Conservation (phyloP, 2,113 vertebrate genomes). For the Podarcis raffonei region DNA sequence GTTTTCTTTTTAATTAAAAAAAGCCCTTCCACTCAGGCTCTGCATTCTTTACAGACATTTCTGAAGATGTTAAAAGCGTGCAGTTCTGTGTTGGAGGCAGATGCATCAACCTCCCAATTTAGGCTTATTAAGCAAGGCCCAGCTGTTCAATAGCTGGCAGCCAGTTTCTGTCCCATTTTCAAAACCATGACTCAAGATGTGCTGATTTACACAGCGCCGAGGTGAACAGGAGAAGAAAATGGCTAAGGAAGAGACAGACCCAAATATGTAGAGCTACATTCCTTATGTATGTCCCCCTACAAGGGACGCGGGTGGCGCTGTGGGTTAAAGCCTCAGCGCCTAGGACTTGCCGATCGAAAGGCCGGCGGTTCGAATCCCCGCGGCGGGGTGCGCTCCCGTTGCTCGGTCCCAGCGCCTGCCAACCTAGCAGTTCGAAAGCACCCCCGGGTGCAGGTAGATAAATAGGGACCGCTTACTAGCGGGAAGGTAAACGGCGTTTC, state of each 20-base stretch:
- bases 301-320: too few relatives aligned
- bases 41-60: conserved; percentile 6
- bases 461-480: too few relatives aligned
- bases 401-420: too few relatives aligned
- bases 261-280: neutral
- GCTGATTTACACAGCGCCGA: conserved; percentile 3
- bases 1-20: conserved; percentile 13
- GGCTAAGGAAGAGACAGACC: neutral
- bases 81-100: conserved; percentile 18
- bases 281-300: too few relatives aligned
- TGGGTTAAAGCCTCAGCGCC: too few relatives aligned
- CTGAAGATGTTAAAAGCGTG: neutral
- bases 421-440: too few relatives aligned
- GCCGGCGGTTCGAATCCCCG: too few relatives aligned
- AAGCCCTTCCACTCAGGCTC: conserved; percentile 12
- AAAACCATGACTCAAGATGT: neutral
- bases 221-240: neutral
- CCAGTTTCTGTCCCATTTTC: neutral
- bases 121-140: conserved; percentile 40
- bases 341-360: too few relatives aligned
- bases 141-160: conserved; percentile 10
- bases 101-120: neutral
- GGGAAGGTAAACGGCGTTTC: too few relatives aligned
- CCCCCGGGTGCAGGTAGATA: too few relatives aligned
- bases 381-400: too few relatives aligned